Conservation (phyloP, 1,140 invertebrate genomes). For the Tetranychus cinnabarinus region DNA sequence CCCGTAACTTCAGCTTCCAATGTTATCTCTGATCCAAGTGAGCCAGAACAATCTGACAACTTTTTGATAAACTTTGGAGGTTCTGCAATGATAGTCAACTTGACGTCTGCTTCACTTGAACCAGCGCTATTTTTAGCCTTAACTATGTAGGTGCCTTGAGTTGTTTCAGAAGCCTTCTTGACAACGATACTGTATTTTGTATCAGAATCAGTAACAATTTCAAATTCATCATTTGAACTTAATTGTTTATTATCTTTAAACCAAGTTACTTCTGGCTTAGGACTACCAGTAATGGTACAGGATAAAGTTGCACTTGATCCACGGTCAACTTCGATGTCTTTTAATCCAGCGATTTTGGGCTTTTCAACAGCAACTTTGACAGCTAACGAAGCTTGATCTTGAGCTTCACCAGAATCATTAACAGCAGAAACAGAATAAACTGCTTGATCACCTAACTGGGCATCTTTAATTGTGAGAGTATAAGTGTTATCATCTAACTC, state of each 20-base stretch:
- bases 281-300: conserved; percentile 52
- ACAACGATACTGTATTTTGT: conserved; percentile 26
- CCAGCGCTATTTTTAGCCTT: conserved; percentile 26
- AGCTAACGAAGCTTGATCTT: conserved; percentile 21
- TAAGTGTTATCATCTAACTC: conserved; percentile 36
- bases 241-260: conserved; percentile 43
- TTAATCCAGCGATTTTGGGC: conserved; percentile 26
- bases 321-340: conserved; percentile 40
- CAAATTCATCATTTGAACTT: conserved; percentile 27
- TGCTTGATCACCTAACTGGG: conserved; percentile 29
- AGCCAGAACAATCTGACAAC: conserved; percentile 23
- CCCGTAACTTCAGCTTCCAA: conserved; percentile 75
- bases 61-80: background rate
- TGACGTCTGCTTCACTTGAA: conserved; percentile 23
- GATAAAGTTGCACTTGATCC: conserved; percentile 50
- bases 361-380: conserved; percentile 18
- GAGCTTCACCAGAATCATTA: conserved; percentile 24
- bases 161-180: conserved; percentile 27
- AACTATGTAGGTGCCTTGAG: conserved; percentile 32
- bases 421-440: conserved; percentile 29
- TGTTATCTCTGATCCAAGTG: conserved; percentile 34
- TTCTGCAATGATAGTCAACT: background rate
- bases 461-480: conserved; percentile 27
- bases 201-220: conserved; percentile 46
- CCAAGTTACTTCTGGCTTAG: conserved; percentile 12